Evolutionary conservation across 2,797 vertebrate species (phyloP).

Genomic region (Periparus ater): DNA sequence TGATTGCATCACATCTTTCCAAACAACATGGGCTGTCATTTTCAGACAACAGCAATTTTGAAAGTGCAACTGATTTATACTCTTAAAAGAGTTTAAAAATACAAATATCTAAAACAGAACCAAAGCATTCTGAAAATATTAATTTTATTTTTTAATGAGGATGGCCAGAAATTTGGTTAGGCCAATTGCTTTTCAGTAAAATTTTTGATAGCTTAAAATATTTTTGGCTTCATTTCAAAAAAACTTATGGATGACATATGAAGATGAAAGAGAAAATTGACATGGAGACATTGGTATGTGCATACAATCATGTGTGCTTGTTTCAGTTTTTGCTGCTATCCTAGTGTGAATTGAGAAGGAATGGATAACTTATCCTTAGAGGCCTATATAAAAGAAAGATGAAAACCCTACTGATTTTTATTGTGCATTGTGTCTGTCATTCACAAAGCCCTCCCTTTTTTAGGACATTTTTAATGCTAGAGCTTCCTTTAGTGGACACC

Average conservation of each 20-base stretch:
- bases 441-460: not conserved
- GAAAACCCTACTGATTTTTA: not conserved
- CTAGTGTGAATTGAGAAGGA: not conserved
- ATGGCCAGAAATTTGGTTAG: not conserved
- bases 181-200: not conserved
- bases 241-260: not conserved
- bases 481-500: not conserved
- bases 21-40: not conserved
- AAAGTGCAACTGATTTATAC: not conserved
- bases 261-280: not conserved
- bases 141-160: not conserved
- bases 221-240: not conserved
- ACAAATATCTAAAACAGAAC: not conserved
- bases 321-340: not conserved
- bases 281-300: not conserved
- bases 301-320: not conserved
- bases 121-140: not conserved
- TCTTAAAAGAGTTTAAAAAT: not conserved
- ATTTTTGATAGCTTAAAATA: not conserved
- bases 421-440: not conserved
- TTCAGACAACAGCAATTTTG: not conserved
- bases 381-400: not conserved
- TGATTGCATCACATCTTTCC: not conserved
- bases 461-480: not conserved
- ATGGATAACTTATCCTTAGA: not conserved